Conservation (phyloP, 2,797 vertebrate genomes). For the Pristis pectinata region DNA sequence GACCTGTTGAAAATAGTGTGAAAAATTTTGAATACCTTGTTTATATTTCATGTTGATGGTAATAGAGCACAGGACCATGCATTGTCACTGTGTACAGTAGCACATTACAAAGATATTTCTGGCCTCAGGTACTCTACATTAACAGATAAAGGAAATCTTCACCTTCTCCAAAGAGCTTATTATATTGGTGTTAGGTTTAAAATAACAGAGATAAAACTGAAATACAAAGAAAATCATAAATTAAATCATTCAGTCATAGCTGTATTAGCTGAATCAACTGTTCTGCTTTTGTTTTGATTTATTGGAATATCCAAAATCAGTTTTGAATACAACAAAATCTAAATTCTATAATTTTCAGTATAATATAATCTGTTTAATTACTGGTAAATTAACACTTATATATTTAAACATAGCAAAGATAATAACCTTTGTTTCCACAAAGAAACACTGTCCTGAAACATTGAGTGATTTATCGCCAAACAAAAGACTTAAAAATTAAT, state of each 20-base stretch:
- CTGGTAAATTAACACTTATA: neutral
- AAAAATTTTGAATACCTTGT: neutral
- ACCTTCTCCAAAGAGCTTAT: neutral
- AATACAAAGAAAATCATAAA: neutral
- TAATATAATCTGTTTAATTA: neutral
- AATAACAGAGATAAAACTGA: neutral
- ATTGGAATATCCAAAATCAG: neutral
- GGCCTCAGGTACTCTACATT: too few species aligned
- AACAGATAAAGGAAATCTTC: neutral
- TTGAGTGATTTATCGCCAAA: neutral
- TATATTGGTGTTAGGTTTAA: neutral
- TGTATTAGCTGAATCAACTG: neutral
- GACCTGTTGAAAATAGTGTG: conserved; percentile 58
- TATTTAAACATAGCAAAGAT: neutral
- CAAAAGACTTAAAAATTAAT: neutral
- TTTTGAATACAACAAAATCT: neutral
- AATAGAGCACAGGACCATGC: neutral
- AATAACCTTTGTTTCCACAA: neutral
- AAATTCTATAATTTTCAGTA: neutral
- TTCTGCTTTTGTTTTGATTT: neutral
- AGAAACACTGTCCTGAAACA: neutral
- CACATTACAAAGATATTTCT: neutral
- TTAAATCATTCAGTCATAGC: neutral
- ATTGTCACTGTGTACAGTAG: neutral
- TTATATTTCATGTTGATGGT: too few species aligned